Conservation (phyloP, 2,113 vertebrate species). For the Hipposideros armiger region DNA sequence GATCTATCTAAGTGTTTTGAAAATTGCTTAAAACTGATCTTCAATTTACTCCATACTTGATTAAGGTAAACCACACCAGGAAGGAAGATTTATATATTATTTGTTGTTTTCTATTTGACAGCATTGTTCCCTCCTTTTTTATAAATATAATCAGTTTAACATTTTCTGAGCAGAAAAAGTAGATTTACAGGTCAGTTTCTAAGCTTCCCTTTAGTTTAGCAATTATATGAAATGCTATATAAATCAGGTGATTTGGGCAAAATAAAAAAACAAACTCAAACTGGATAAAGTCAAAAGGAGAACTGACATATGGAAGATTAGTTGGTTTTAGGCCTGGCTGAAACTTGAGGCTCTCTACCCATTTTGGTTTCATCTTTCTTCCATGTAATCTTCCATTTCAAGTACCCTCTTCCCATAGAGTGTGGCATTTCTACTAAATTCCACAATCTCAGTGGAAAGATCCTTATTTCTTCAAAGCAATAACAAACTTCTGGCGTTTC, state of each 20-base stretch:
- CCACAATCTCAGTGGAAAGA: not conserved
- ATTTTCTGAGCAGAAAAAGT: not conserved
- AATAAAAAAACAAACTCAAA: not conserved
- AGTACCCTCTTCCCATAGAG: not conserved
- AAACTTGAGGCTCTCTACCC: not conserved
- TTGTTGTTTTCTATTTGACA: not conserved
- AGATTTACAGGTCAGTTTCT: not conserved
- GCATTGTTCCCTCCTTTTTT: not conserved
- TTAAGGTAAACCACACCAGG: not conserved
- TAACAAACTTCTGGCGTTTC: not conserved
- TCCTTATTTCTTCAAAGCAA: not conserved
- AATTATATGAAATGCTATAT: not conserved
- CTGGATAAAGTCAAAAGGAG: not conserved
- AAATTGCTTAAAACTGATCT: not conserved
- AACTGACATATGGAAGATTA: not conserved
- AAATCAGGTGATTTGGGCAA: not conserved
- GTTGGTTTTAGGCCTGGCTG: not conserved
- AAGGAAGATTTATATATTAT: not conserved
- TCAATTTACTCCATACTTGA: not conserved
- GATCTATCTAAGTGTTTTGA: not conserved
- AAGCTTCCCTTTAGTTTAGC: not conserved
- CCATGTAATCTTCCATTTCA: not conserved
- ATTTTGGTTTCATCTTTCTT: not conserved
- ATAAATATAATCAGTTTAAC: not conserved
- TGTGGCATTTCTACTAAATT: not conserved